Evolutionary conservation across 92 coral and sea anemone genomes (phyloP), one percentile per base, ranked within the genome.

Genomic region (Porites divaricata): DNA sequence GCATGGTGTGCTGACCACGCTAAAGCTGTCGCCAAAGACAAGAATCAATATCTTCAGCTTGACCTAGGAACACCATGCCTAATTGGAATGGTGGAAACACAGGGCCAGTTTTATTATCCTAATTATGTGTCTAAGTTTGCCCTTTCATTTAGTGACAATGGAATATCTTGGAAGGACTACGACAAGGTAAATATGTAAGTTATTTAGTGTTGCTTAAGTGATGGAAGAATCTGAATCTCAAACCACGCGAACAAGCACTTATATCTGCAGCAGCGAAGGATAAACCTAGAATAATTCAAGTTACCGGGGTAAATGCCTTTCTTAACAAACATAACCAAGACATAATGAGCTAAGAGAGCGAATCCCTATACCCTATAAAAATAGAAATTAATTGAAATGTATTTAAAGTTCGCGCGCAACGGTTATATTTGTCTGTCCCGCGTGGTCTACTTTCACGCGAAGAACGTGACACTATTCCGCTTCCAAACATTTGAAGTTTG

Each of bases 1-100:
- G 93, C 93, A 4, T 94, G 98, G 98, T 94, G 98, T 79, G 93
- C 95, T 21, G 99, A 96, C 51, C 99, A 92, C 75, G 85, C 89
- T 51, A 84, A 88, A 63, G 90, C 99, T 56, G 75, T 68, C 49
- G 84, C 87, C 20, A 88, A 92, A 71, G 91, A 89, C 71, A 86
- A 53, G 54, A 86, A 85, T 63, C 98, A 94, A 50, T 92, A 75
- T 74, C 79, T 94, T 23, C 79, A 83, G 66, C 20, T 92, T 19
- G 95, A 94, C 63, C 87, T 94, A 19, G 88, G 86, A 8, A n/a
- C 52, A 24, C 66, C 82, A 57, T 70, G 20, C 50, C 84, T 73
- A 12, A 87, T 94, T 22, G 98, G 95, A 23, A 89, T 92, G 85
- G 79, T 94, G 8, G 93, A 88, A 10, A 94, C 93, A 0, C 98